These are phyloP conservation scores for Strigamia transsilvanica DNA, from an alignment of 2,888 invertebrate genomes.

Conservation along the genomic window DNA sequence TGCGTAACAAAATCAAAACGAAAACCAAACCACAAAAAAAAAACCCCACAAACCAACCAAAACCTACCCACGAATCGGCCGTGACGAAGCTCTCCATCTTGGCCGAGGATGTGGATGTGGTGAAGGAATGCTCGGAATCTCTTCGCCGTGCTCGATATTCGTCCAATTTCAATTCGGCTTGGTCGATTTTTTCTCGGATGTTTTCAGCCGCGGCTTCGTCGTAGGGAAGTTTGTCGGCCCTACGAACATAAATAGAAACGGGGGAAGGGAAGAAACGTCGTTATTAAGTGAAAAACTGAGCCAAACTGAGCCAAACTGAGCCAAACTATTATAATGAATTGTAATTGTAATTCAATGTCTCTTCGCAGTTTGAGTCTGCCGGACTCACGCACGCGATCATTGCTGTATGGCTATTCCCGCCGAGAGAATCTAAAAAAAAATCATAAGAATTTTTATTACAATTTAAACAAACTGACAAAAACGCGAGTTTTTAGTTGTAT, in stretches of 20 bases:
- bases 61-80: constrained; percentile 43
- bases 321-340: too few species aligned
- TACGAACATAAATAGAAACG: background rate
- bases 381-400: constrained; percentile 98
- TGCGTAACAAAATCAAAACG: too few species aligned
- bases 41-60: too few species aligned
- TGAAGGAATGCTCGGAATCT: constrained; percentile 11
- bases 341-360: too few species aligned
- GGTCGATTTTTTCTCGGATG: constrained; percentile 50
- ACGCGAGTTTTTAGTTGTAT: too few species aligned
- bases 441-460: too few species aligned
- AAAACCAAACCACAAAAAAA: too few species aligned
- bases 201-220: constrained; percentile 53
- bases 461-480: too few species aligned
- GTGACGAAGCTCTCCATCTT: constrained; percentile 37
- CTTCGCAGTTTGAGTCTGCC: too few species aligned
- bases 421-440: constrained; percentile 79
- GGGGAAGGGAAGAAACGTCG: background rate
- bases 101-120: constrained; percentile 29
- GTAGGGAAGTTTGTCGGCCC: constrained; percentile 53
- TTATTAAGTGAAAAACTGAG: background rate
- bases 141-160: background rate
- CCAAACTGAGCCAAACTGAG: too few species aligned
- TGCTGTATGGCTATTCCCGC: constrained; percentile 90
- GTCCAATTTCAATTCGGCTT: constrained; percentile 54